Evolutionary conservation across 2,888 invertebrate genomes (phyloP), one percentile per base, ranked within the genome.

Genomic region (Plutella xylostella): DNA sequence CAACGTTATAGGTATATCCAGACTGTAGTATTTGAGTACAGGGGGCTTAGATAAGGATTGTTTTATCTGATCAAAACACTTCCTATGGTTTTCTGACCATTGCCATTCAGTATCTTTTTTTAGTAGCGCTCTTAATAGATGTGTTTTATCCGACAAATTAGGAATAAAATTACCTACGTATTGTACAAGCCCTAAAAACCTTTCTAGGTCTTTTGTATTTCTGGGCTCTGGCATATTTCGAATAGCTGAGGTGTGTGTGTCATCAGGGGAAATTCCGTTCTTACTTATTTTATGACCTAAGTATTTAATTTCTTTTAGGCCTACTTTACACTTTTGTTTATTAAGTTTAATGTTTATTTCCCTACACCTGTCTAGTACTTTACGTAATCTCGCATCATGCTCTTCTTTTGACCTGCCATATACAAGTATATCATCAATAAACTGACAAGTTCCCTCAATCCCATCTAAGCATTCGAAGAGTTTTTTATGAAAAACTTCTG

Each of bases 141-240:
- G 14, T 1, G 55, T 56, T 43, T 49, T 48, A 12, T 52, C 52
- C 7, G 56, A 56, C 2, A 58, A 44, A 30, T 55, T 54, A 0
- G 51, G 50, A 28, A 56, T 51, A 31, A 55, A 56, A 15, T 39
- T 51, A 22, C 51, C 42, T 12, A 56, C 48, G 39, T 58, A 58
- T 1, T 52, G 55, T 2, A 54, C 49, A 3, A 58, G 1, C 1
- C 56, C 56, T 42, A 55, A 43, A 46, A 56, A 54, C 22, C 54
- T 30, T 41, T 55, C 51, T 1, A 55, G 7, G 20, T 53, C 54
- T 31, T 54, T 54, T 1, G 30, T 18, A 43, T 50, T 51, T 34
- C 45, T 14, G 1, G 55, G 55, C 28, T 6, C 43, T 3, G 51
- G 55, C 55, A 56, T 55, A 12, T 56, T 47, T 42, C 22, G 42